Conservation (phyloP, 2,797 vertebrate species). For the Yasuhikotakia modesta region DNA sequence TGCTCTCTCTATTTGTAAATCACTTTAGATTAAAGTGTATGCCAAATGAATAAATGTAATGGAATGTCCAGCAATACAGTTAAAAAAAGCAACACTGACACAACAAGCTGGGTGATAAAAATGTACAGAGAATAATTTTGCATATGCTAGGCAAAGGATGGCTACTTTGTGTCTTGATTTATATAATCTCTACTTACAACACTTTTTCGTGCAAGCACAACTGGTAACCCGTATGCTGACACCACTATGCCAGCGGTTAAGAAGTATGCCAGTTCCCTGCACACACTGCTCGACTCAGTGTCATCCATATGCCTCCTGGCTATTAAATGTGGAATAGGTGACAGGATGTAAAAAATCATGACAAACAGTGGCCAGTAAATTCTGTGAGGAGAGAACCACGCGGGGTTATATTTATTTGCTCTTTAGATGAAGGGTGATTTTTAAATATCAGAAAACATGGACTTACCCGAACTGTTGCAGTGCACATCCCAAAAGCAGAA, state of each 20-base stretch:
- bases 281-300: conserved; percentile 88
- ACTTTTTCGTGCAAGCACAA: conserved; percentile 83
- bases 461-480: conserved; percentile 91
- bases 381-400: conserved; percentile 67
- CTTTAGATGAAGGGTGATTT: neutral
- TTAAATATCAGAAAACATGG: neutral
- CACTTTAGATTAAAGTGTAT: too few relatives aligned
- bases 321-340: conserved; percentile 92
- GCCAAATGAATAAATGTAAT: too few relatives aligned
- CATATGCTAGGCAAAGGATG: too few relatives aligned
- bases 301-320: conserved; percentile 84
- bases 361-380: conserved; percentile 95
- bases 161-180: too few relatives aligned
- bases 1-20: too few relatives aligned
- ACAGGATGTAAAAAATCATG: conserved; percentile 88
- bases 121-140: too few relatives aligned
- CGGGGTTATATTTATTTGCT: conserved; percentile 6
- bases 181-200: conserved; percentile 76
- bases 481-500: conserved; percentile 92
- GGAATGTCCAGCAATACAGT: too few relatives aligned
- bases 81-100: too few relatives aligned
- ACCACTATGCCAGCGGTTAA: conserved; percentile 95
- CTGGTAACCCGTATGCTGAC: conserved; percentile 89
- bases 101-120: too few relatives aligned
- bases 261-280: conserved; percentile 91